Evolutionary conservation across 2,888 invertebrate genomes (phyloP).

Genomic region (Punctoribates punctum): DNA sequence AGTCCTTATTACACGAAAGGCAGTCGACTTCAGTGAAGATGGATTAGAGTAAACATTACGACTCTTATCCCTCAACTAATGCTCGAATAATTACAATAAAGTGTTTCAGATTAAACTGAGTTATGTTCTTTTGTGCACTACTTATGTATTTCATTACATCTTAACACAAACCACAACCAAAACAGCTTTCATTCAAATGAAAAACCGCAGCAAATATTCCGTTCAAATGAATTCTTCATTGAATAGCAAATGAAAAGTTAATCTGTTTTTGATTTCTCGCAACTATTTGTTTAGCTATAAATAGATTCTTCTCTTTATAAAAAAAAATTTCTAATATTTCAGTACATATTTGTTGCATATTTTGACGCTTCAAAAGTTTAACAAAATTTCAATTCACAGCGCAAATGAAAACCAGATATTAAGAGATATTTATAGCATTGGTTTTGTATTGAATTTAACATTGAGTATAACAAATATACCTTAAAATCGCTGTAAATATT

Average conservation of each 20-base stretch:
- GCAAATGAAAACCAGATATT: background rate
- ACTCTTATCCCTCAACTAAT: slow-evolving; percentile 19
- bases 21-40: background rate
- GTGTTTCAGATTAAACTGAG: slow-evolving; percentile 14
- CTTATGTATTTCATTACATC: slow-evolving; percentile 24
- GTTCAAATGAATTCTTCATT: background rate
- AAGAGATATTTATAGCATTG: background rate
- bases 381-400: background rate
- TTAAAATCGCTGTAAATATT: background rate
- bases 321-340: too few species aligned
- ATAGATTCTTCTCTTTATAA: too few species aligned
- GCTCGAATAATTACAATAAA: slow-evolving; percentile 36
- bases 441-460: too few species aligned
- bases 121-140: background rate
- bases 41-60: slow-evolving; percentile 10
- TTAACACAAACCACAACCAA: slow-evolving; percentile 5
- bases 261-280: background rate
- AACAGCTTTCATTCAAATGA: background rate
- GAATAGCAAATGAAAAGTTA: background rate
- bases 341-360: background rate
- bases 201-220: background rate
- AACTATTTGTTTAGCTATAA: too few species aligned
- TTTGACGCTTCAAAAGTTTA: background rate
- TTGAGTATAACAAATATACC: too few species aligned
- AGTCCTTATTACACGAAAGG: background rate